A percentile compares a stretch with the other conserved stretches of the same genome.
phyloP scores from a whole-genome alignment of 2,113 vertebrate species.

The Nanorana parkeri region DNA sequence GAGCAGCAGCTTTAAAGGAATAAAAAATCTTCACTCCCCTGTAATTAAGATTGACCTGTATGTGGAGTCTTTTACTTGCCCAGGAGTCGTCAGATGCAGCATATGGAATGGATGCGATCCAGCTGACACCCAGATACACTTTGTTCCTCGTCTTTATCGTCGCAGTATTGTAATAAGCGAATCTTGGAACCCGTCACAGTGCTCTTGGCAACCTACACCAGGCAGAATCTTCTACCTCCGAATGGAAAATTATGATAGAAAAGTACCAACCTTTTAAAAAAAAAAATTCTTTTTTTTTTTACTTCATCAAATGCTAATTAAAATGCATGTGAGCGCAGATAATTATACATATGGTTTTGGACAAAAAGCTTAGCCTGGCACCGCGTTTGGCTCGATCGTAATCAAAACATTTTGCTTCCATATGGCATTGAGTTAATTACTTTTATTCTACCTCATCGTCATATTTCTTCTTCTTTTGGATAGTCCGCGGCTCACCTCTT shows the following conservation, averaged over 20 bases:
- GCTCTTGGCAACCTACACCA: not conserved
- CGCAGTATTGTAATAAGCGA: slow-evolving; percentile 18
- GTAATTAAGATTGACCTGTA: too few relatives aligned
- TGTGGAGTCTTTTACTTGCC: not conserved
- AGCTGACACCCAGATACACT: slow-evolving; percentile 5
- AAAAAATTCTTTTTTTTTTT: slow-evolving; percentile 62
- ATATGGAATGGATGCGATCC: slow-evolving; percentile 17
- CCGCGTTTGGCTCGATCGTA: slow-evolving; percentile 78
- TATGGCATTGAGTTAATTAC: slow-evolving; percentile 80
- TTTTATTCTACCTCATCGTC: slow-evolving; percentile 78
- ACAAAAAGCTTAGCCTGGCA: slow-evolving; percentile 80
- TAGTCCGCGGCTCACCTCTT: slow-evolving; percentile 74
- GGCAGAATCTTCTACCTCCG: slow-evolving; percentile 19
- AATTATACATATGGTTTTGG: slow-evolving; percentile 79
- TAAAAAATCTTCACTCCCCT: too few relatives aligned
- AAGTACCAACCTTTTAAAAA: slow-evolving; percentile 68
- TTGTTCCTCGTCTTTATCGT: slow-evolving; percentile 7
- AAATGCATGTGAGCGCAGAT: slow-evolving; percentile 72
- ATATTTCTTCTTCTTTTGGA: slow-evolving; percentile 73
- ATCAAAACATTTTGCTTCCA: slow-evolving; percentile 79
- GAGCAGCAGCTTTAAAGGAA: too few relatives aligned
- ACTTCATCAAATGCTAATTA: slow-evolving; percentile 69
- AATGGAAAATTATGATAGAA: slow-evolving; percentile 34
- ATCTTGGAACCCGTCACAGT: not conserved
- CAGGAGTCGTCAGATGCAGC: not conserved